Base-by-base conservation (phyloP, 1,140 invertebrate genomes). In the Drosophila mayri region DNA sequence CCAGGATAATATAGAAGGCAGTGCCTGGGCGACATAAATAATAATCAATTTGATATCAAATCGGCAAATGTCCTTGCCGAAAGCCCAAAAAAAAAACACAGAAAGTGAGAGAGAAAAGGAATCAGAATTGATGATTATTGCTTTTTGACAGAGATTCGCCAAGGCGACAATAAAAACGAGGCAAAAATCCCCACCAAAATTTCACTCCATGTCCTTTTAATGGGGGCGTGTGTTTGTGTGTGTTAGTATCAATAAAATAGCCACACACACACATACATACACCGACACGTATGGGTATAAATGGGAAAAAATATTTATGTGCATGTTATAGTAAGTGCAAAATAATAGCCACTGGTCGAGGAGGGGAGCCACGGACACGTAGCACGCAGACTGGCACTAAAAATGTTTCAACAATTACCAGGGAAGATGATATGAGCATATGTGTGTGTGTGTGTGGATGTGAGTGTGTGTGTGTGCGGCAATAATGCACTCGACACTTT, bases 91-190 rank as follows among this genome's bases (percentile, higher is more conserved):
- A 18, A 14, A 25, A 65, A 30, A 12, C 25, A 30, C 4, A 28
- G 4, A 47, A 8, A 28, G 25, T 25, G 8, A 9, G 3, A 32
- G 10, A 7, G 37, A n/a, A 38, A 55, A 78, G 77, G 87, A 91
- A 92, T 92, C 90, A 91, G 86, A 92, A 92, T 92, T 92, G 90
- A 92, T 92, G 90, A 91, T 92, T 92, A 92, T 92, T 92, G 90
- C 90, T 88, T 91, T 91, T 92, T 92, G 90, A 92, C 90, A 91
- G 90, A 85, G 81, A 88, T 88, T 91, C 81, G 72, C 67, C 66
- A 52, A 77, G 80, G 80, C 84, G 85, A 88, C 84, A 88, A 88
- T 88, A 88, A 88, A 88, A 88, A 79, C 84, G 62, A 52, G 44
- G 32, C n/a, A 12, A 52, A 49, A 65, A 49, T 55, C 52, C 52